These are phyloP conservation scores for Argya squamiceps DNA, from an alignment of 2,797 vertebrate species.

Conservation along the genomic window DNA sequence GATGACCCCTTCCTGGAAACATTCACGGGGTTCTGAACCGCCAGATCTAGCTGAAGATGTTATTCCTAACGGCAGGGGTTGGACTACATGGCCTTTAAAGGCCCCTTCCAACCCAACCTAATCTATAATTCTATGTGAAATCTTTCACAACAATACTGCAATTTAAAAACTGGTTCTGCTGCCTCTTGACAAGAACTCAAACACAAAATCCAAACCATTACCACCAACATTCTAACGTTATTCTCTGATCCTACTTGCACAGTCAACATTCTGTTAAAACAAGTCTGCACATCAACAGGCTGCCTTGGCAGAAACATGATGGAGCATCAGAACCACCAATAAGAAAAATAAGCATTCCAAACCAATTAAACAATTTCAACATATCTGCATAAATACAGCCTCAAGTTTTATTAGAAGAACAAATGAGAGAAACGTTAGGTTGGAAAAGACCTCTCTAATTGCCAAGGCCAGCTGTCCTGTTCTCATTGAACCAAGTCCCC, in stretches of 20 bases:
- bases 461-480: not conserved
- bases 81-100: not conserved
- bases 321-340: not conserved
- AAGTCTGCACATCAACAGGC: not conserved
- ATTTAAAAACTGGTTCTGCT: not conserved
- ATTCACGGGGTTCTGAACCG: not conserved
- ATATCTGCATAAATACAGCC: not conserved
- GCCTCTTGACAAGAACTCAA: not conserved
- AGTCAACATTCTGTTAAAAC: not conserved
- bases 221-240: not conserved
- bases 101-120: not conserved
- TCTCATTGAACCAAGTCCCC: not conserved
- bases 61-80: not conserved
- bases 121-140: not conserved
- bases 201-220: not conserved
- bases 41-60: not conserved
- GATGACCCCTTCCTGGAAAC: not conserved
- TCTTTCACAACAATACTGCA: not conserved
- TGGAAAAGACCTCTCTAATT: not conserved
- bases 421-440: not conserved
- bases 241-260: not conserved
- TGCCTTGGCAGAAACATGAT: not conserved
- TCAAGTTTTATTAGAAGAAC: not conserved
- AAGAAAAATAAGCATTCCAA: not conserved
- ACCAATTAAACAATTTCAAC: not conserved